Evolutionary conservation across 2,113 vertebrate species (phyloP).

Genomic region (Henicopernis longicauda): DNA sequence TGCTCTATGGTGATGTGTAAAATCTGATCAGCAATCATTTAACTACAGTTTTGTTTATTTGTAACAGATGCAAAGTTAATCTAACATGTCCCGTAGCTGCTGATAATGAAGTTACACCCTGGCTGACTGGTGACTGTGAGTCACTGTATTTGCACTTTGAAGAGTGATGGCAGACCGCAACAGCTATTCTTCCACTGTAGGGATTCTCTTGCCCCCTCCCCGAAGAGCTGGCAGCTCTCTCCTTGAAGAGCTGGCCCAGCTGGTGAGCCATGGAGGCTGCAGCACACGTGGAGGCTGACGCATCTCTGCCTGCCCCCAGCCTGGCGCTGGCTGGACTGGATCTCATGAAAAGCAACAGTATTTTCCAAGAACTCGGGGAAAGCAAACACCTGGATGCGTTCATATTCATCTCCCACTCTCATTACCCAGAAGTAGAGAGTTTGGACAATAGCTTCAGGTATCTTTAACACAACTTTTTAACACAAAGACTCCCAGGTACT

Average conservation of each 20-base stretch:
- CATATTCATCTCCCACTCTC: neutral
- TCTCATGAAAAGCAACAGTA: neutral
- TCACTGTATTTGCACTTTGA: neutral
- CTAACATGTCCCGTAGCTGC: accelerated
- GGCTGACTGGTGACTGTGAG: neutral
- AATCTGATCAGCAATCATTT: neutral
- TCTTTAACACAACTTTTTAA: neutral
- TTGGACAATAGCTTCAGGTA: neutral
- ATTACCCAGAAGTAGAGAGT: neutral
- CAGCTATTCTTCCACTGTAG: neutral
- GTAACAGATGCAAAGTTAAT: neutral
- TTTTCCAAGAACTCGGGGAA: neutral
- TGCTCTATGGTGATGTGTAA: neutral
- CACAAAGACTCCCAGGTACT: neutral
- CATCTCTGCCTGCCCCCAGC: neutral
- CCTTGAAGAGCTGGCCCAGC: neutral
- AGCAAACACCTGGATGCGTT: neutral
- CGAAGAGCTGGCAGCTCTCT: neutral
- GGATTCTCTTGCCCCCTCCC: neutral
- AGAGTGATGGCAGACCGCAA: neutral
- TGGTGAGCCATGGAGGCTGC: neutral
- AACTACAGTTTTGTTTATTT: neutral
- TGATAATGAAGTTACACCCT: neutral
- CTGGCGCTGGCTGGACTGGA: neutral
- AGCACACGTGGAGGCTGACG: accelerated